phyloP scores from a whole-genome alignment of 2,888 invertebrate species.

The Anodontia alba region DNA sequence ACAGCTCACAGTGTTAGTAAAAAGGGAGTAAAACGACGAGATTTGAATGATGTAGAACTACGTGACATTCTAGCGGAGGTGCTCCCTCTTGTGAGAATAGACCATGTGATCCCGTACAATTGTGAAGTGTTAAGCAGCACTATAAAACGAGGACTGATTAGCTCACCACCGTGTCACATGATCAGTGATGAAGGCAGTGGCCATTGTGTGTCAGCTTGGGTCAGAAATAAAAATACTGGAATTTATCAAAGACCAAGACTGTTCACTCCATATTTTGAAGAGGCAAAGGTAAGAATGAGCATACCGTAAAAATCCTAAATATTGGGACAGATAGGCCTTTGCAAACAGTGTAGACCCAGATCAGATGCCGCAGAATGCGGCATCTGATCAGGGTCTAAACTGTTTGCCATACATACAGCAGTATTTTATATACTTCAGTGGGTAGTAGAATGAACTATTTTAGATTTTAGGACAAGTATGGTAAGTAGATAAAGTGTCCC shows the following conservation, averaged over 20 bases:
- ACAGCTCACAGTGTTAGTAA: conserved; percentile 96
- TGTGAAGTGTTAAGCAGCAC: conserved; percentile 86
- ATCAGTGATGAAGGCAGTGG: conserved; percentile 88
- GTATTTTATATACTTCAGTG: too few species aligned
- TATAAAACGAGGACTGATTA: conserved; percentile 91
- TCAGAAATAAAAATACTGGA: conserved; percentile 83
- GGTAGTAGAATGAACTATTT: too few species aligned
- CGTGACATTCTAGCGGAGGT: conserved; percentile 94
- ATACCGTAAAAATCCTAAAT: too few species aligned
- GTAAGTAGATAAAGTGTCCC: too few species aligned
- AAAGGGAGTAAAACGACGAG: conserved; percentile 93
- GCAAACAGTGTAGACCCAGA: too few species aligned
- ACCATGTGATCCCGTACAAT: conserved; percentile 95
- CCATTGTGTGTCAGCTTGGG: conserved; percentile 80
- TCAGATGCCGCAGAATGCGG: too few species aligned
- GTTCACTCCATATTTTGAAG: conserved; percentile 97
- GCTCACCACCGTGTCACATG: conserved; percentile 94
- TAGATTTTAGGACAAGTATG: too few species aligned
- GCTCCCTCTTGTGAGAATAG: conserved; percentile 93
- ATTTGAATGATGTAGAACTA: conserved; percentile 93
- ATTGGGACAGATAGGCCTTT: too few species aligned
- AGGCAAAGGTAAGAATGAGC: conserved; percentile 90
- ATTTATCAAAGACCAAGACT: conserved; percentile 92
- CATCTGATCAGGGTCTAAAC: too few species aligned
- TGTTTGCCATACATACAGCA: too few species aligned